Evolutionary conservation across 1,140 invertebrate genomes (phyloP), one percentile per base, ranked within the genome.

Genomic region (Trichonephila inaurata): DNA sequence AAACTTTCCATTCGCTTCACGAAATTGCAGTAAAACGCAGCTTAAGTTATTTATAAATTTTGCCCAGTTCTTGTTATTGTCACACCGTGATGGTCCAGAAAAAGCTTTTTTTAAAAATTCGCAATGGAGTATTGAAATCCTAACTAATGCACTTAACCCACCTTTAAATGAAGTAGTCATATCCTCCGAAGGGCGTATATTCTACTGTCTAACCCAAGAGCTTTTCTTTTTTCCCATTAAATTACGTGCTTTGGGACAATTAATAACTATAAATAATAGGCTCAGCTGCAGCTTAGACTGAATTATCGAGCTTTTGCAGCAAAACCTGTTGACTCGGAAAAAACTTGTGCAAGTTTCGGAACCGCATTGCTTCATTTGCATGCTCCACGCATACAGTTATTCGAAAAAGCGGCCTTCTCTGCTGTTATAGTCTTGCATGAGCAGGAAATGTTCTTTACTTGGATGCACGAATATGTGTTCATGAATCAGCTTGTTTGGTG

Each of bases 181-280:
- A 24, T 77, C 18, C 72, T 40, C 4, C 14, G 14, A 77, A 77
- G 28, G 33, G 72, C 72, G 72, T 77, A 24, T 85, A 85, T 60
- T 85, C 81, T 58, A 21, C 44, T 60, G n/a, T 16, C 14, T 85
- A 28, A 77, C 28, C 24, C 21, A 85, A 60, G 81, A 60, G 58
- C 24, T 51, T 61, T 89, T 91, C 72, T 81, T 40, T n/a, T 82
- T 82, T 40, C 28, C 64, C 33, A 66, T 77, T 62, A 85, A 58
- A 33, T 81, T 10, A 91, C 89, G 89, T 82, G 89, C 89, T 82
- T 91, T 21, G 44, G 18, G 40, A 44, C 44, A 82, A 91, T 81
- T 91, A 91, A 82, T 91, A 90, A 91, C 51, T 82, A 81, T 81
- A 91, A 91, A 91, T 91, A 91, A 60, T 72, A 64, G 77, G 72